Conservation (phyloP, 2,888 invertebrate species). For the Petrolisthes manimaculis region DNA sequence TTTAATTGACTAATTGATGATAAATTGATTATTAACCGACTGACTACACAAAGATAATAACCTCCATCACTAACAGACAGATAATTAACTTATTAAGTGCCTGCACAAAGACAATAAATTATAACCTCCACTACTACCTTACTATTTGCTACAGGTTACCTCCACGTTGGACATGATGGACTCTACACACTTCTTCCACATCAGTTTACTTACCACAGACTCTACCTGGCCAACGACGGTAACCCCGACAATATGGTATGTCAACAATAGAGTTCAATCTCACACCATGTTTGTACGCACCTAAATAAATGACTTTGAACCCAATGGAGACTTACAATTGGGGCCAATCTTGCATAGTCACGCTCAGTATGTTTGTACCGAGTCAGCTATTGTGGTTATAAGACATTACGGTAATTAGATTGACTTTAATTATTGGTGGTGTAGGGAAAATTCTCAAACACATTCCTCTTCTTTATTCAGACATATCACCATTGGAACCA, state of each 20-base stretch:
- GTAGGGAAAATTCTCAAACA: background rate
- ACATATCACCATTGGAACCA: no score
- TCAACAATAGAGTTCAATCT: background rate
- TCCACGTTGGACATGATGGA: slow-evolving; percentile 24
- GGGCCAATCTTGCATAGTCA: background rate
- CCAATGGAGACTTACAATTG: background rate
- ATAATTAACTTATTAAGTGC: background rate
- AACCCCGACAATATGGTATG: slow-evolving; percentile 27
- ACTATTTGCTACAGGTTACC: slow-evolving; percentile 7
- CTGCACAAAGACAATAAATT: background rate
- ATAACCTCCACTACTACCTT: no score
- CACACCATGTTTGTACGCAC: background rate
- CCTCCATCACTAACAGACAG: no score
- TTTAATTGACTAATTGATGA: no score
- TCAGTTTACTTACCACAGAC: background rate
- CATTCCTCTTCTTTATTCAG: background rate
- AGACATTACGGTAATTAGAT: background rate
- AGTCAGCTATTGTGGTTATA: no score
- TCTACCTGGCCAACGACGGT: background rate
- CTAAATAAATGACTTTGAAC: background rate
- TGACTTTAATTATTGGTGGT: background rate
- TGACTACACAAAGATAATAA: no score
- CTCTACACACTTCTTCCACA: background rate
- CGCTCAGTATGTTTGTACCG: background rate
- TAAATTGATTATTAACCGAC: no score